Percentiles rank a stretch among this genome's conserved stretches.
phyloP scores from a whole-genome alignment of 2,113 vertebrate genomes.

The Azemiops feae region DNA sequence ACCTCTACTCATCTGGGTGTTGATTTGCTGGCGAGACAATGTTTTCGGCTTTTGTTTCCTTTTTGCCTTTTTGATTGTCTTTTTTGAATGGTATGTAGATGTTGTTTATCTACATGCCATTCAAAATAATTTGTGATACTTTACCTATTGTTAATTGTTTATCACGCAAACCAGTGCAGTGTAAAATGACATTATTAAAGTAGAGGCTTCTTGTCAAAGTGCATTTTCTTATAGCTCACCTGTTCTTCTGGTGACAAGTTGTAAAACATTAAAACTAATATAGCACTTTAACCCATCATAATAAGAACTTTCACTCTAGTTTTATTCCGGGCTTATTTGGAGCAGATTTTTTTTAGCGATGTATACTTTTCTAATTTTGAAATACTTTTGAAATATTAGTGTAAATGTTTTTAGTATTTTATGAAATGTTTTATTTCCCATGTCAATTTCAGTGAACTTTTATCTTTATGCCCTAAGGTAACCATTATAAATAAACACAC shows the following conservation, averaged over 20 bases:
- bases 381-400: background rate
- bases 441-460: background rate
- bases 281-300: background rate
- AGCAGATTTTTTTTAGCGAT: background rate
- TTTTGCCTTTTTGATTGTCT: background rate
- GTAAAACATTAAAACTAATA: background rate
- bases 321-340: background rate
- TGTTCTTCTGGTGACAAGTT: background rate
- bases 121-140: background rate
- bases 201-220: background rate
- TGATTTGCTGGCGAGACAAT: background rate
- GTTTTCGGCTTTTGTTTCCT: background rate
- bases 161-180: background rate
- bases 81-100: background rate
- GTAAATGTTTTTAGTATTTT: background rate
- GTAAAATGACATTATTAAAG: background rate
- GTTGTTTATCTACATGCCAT: background rate
- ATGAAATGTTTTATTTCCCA: background rate
- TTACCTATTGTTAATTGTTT: background rate
- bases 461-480: conserved; percentile 3
- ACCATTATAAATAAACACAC: background rate
- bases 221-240: background rate
- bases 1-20: background rate
- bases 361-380: background rate
- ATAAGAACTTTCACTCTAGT: background rate